Percentiles rank a stretch among this genome's conserved stretches.
phyloP scores from a whole-genome alignment of 2,113 vertebrate species.

The Podocnemis expansa region DNA sequence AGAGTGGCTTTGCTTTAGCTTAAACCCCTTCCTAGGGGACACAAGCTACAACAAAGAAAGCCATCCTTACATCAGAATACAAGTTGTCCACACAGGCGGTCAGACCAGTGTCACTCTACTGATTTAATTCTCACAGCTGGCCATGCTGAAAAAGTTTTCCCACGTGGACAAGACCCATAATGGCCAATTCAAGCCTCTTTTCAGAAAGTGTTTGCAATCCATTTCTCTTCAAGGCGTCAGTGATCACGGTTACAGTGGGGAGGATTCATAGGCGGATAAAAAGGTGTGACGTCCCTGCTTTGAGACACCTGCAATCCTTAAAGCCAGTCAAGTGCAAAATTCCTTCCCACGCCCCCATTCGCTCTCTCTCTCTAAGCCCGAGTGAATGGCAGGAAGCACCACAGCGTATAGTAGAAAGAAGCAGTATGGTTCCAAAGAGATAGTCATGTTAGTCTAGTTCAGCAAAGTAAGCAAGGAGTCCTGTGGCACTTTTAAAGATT shows the following conservation, averaged over 20 bases:
- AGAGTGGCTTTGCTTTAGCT: not conserved
- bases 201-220: conserved; percentile 65
- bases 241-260: not conserved
- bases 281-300: not conserved
- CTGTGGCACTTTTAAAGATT: too few relatives aligned
- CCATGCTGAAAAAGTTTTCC: conserved; percentile 44
- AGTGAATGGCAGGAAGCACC: conserved; percentile 21
- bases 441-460: too few relatives aligned
- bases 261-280: conserved; percentile 2
- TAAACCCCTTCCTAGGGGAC: not conserved
- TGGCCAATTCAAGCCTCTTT: conserved; percentile 37
- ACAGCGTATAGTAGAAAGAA: not conserved
- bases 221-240: conserved; percentile 55
- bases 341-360: conserved; percentile 2
- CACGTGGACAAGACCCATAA: conserved; percentile 52
- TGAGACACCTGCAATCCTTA: conserved; percentile 12
- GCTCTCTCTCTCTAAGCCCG: not conserved
- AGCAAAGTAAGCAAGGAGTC: too few relatives aligned
- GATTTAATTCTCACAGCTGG: conserved; percentile 26
- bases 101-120: not conserved
- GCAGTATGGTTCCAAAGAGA: too few relatives aligned
- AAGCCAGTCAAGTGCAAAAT: not conserved
- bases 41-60: not conserved
- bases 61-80: not conserved
- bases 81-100: not conserved